phyloP scores from a whole-genome alignment of 2,888 invertebrate species.

The Plagodis dolabraria region DNA sequence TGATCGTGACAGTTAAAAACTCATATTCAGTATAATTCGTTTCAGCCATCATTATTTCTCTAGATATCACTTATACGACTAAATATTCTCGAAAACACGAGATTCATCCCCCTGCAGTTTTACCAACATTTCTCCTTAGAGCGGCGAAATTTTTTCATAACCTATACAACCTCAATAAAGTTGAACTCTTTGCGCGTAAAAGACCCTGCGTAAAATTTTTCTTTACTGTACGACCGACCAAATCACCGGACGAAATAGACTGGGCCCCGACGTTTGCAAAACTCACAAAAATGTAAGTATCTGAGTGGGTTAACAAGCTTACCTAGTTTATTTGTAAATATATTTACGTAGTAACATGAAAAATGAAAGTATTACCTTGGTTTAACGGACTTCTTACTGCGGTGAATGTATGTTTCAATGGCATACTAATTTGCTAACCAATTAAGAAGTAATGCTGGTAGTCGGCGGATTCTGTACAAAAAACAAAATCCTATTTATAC shows the following conservation, averaged over 20 bases:
- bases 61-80: too few species aligned
- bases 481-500: too few species aligned
- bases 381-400: too few species aligned
- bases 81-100: too few species aligned
- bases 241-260: constrained; percentile 40
- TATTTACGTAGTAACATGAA: constrained; percentile 2
- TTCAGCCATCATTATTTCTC: too few species aligned
- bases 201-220: constrained; percentile 56
- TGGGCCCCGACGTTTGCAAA: constrained; percentile 26
- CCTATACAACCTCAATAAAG: constrained; percentile 55
- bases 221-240: constrained; percentile 47
- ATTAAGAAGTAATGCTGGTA: too few species aligned
- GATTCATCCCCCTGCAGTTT: not conserved
- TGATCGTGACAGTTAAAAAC: too few species aligned
- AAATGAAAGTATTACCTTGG: not conserved
- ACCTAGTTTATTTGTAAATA: constrained; percentile 21
- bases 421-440: too few species aligned
- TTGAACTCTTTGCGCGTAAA: constrained; percentile 53
- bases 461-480: too few species aligned
- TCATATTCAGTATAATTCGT: too few species aligned
- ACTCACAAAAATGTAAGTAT: constrained; percentile 33
- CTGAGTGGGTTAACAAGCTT: constrained; percentile 31
- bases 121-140: constrained; percentile 29
- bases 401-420: too few species aligned
- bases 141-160: constrained; percentile 54